Evolutionary conservation across 2,113 vertebrate species (phyloP).

Genomic region (Dascyllus trimaculatus): DNA sequence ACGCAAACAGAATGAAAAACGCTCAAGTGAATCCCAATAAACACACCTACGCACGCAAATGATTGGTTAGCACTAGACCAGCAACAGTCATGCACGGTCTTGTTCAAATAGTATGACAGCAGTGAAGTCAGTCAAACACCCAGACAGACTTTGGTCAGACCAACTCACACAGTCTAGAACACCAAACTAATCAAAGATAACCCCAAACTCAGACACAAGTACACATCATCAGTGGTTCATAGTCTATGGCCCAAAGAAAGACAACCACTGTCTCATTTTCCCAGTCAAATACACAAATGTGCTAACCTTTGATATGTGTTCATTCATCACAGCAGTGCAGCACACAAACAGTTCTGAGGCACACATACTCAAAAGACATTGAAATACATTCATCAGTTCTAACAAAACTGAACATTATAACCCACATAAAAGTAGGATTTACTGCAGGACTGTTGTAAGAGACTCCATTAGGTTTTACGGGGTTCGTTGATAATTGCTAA

Average conservation of each 20-base stretch:
- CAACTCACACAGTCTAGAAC: conserved; percentile 13
- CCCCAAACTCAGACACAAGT: conserved; percentile 26
- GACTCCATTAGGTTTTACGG: too few species aligned
- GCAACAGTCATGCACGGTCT: conserved; percentile 68
- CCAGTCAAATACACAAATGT: conserved; percentile 7
- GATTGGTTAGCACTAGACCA: conserved; percentile 45
- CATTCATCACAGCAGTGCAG: not conserved
- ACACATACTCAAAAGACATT: too few species aligned
- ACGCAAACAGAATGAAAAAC: not conserved
- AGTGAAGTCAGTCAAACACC: conserved; percentile 43
- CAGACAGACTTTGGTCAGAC: conserved; percentile 63
- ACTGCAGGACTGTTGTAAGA: too few species aligned
- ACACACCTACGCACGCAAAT: conserved; percentile 45
- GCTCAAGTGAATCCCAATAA: conserved; percentile 41
- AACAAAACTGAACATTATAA: too few species aligned
- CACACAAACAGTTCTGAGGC: too few species aligned
- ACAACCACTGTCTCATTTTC: conserved; percentile 34
- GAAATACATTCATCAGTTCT: too few species aligned
- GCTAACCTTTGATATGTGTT: conserved; percentile 46
- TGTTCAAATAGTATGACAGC: conserved; percentile 61
- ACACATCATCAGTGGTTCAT: conserved; percentile 59
- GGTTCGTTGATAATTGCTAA: too few species aligned
- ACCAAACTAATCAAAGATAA: conserved; percentile 24
- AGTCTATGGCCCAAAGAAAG: conserved; percentile 29
- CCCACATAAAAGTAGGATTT: too few species aligned